These are phyloP conservation scores for Sitta europaea DNA, from an alignment of 2,113 vertebrate species.

Conservation along the genomic window DNA sequence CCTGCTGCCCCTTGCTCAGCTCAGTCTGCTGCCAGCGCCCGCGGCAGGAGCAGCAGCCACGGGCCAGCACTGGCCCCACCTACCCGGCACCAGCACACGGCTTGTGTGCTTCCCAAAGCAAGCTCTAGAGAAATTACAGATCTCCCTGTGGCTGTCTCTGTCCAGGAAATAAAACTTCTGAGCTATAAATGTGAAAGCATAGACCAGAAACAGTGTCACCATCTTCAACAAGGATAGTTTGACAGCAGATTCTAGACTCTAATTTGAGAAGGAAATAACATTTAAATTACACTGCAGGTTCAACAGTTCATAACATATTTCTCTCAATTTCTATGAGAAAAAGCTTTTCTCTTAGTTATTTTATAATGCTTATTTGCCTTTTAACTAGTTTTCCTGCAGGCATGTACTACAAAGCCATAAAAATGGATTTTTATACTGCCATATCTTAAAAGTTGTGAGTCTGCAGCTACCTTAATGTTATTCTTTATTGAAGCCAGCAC, in stretches of 20 bases:
- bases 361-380: constrained; percentile 34
- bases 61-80: neutral
- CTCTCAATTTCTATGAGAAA: neutral
- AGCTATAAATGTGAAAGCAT: neutral
- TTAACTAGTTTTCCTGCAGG: constrained; percentile 39
- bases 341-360: constrained; percentile 12
- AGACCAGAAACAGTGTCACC: neutral
- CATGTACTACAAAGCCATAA: neutral
- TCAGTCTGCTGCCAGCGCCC: neutral
- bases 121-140: neutral
- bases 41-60: neutral
- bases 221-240: neutral
- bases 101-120: neutral
- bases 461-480: constrained; percentile 42
- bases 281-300: constrained; percentile 10
- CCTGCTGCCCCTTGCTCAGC: neutral
- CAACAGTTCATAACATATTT: neutral
- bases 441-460: neutral
- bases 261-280: constrained; percentile 9
- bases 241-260: neutral
- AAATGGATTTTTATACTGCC: neutral
- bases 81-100: neutral
- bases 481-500: constrained; percentile 31
- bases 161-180: neutral
- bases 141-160: neutral